Conservation (phyloP, 2,888 invertebrate species). For the Leucoma salicis region DNA sequence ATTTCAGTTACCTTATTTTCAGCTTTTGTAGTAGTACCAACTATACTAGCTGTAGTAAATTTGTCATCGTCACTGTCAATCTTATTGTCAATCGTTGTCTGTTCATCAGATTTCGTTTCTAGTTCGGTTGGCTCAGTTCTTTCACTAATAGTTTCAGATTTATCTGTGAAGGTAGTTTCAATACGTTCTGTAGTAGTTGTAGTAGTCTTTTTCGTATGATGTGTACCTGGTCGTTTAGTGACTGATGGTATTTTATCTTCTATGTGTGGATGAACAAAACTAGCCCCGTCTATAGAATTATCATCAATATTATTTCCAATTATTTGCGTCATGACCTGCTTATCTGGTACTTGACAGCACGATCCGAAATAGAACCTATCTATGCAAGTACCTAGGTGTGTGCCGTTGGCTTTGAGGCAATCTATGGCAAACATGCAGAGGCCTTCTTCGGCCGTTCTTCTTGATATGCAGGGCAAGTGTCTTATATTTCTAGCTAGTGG, state of each 20-base stretch:
- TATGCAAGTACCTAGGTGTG: conserved; percentile 95
- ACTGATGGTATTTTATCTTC: conserved; percentile 53
- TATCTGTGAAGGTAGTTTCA: conserved; percentile 41
- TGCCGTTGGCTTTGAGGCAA: conserved; percentile 94
- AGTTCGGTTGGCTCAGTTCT: conserved; percentile 49
- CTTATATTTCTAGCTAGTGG: conserved; percentile 93
- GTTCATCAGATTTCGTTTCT: conserved; percentile 60
- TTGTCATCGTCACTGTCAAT: conserved; percentile 49
- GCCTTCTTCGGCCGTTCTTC: conserved; percentile 89
- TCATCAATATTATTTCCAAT: conserved; percentile 85
- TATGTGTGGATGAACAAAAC: conserved; percentile 69
- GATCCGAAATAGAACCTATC: conserved; percentile 97
- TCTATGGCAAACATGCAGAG: conserved; percentile 97
- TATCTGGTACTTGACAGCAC: conserved; percentile 90
- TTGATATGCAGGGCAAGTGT: conserved; percentile 93
- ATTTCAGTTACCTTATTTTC: conserved; percentile 37
- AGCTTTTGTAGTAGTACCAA: conserved; percentile 45
- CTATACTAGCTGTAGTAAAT: conserved; percentile 47
- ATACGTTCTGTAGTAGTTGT: conserved; percentile 44
- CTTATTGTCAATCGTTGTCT: conserved; percentile 54
- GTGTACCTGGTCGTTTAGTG: conserved; percentile 32
- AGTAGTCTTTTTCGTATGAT: conserved; percentile 35
- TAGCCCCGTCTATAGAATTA: conserved; percentile 79
- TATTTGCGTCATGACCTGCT: conserved; percentile 74
- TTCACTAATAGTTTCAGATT: conserved; percentile 49